These are phyloP conservation scores for Synanceia verrucosa DNA, from an alignment of 2,797 vertebrate species.

Conservation along the genomic window DNA sequence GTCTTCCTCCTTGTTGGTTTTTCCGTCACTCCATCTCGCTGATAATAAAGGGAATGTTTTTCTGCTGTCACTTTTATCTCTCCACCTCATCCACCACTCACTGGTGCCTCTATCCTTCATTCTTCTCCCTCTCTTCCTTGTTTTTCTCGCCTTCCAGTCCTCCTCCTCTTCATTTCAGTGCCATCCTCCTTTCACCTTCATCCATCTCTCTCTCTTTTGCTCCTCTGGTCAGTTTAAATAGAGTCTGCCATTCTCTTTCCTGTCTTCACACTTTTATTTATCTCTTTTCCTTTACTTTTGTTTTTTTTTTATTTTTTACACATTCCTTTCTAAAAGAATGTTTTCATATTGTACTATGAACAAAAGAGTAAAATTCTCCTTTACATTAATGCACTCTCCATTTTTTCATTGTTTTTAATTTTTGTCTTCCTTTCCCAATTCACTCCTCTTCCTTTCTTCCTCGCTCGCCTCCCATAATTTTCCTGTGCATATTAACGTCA, in stretches of 20 bases:
- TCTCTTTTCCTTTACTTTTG: not conserved
- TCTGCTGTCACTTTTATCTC: conserved; percentile 31
- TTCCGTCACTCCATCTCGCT: not conserved
- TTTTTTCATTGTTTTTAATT: not conserved
- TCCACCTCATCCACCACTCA: conserved; percentile 35
- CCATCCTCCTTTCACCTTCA: conserved; percentile 3
- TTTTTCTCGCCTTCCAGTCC: conserved; percentile 11
- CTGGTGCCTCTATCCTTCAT: conserved; percentile 23
- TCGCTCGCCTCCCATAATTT: conserved; percentile 12
- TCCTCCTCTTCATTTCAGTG: conserved; percentile 10
- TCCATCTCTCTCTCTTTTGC: conserved; percentile 5
- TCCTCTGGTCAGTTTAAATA: not conserved
- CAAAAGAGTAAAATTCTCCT: not conserved
- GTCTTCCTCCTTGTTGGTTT: not conserved
- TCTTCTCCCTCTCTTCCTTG: not conserved
- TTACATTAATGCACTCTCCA: too few species aligned
- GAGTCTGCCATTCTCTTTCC: not conserved
- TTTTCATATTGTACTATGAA: not conserved
- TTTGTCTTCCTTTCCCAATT: not conserved
- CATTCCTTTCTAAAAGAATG: not conserved
- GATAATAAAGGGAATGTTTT: conserved; percentile 33
- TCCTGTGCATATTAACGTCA: conserved; percentile 20
- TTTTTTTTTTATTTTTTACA: not conserved
- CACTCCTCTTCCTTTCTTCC: not conserved
- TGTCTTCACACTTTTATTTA: not conserved